Percentiles rank a stretch among this genome's conserved stretches.
Evolutionary conservation across 2,888 invertebrate genomes (phyloP).

Genomic region (Ditula angustiorana): DNA sequence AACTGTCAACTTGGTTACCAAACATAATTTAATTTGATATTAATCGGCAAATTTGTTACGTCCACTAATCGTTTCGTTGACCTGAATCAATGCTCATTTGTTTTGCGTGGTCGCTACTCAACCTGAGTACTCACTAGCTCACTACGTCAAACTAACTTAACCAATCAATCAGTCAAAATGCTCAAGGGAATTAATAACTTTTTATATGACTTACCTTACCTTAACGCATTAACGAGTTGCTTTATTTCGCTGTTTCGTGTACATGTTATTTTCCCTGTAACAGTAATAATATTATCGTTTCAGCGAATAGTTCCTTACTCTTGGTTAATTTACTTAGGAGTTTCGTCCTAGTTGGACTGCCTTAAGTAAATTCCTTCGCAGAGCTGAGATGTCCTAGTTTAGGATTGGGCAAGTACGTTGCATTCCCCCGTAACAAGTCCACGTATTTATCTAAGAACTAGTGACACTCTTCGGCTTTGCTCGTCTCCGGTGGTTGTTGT

Average conservation of each 20-base stretch:
- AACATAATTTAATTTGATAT: too few relatives aligned
- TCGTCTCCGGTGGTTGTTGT: too few relatives aligned
- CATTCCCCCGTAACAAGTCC: neutral
- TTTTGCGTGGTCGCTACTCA: too few relatives aligned
- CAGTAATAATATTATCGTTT: constrained; percentile 18
- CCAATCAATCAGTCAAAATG: neutral
- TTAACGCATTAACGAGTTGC: neutral
- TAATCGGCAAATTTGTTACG: too few relatives aligned
- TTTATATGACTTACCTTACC: neutral
- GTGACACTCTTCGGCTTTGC: neutral
- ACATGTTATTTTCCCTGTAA: neutral
- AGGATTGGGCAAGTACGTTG: constrained; percentile 2
- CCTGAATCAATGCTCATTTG: too few relatives aligned
- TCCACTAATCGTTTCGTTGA: too few relatives aligned
- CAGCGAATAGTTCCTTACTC: constrained; percentile 28
- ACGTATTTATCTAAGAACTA: neutral
- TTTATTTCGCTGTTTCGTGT: neutral
- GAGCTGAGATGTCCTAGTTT: constrained; percentile 32
- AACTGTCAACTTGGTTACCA: too few relatives aligned
- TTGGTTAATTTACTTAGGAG: constrained; percentile 47
- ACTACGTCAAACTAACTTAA: too few relatives aligned
- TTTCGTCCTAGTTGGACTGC: constrained; percentile 28
- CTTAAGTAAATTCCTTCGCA: constrained; percentile 44
- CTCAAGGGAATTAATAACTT: neutral
- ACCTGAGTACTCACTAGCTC: too few relatives aligned